A percentile compares a stretch with the other conserved stretches of the same genome.
Conservation (phyloP, 2,888 invertebrate genomes). For the Phalangium opilio region DNA sequence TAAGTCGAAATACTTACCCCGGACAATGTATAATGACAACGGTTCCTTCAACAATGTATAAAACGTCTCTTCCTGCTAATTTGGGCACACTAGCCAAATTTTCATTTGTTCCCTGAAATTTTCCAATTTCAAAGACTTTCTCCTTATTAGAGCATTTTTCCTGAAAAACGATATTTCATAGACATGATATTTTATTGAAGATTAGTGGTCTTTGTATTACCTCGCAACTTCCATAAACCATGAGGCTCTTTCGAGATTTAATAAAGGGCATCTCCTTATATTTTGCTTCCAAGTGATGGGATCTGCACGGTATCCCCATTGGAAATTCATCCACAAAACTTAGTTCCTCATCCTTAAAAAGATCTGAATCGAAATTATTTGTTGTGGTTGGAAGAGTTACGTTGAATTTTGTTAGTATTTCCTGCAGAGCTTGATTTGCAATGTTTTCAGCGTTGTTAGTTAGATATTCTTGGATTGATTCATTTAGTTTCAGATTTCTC, state of each 20-base stretch:
- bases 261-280: conserved; percentile 33
- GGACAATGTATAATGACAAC: conserved; percentile 26
- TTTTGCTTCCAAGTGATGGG: conserved; percentile 36
- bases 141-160: too few species aligned
- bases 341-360: conserved; percentile 4
- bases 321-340: conserved; percentile 8
- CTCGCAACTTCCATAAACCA: conserved; percentile 41
- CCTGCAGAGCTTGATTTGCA: too few species aligned
- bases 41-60: conserved; percentile 23
- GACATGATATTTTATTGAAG: too few species aligned
- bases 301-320: conserved; percentile 43
- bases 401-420: not conserved
- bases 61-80: conserved; percentile 23
- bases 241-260: conserved; percentile 37
- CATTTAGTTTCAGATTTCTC: too few species aligned
- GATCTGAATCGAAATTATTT: too few species aligned
- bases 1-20: conserved; percentile 9
- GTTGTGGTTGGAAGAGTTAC: not conserved
- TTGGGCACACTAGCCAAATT: conserved; percentile 21
- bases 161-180: too few species aligned
- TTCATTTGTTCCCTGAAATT: too few species aligned
- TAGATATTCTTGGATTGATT: too few species aligned
- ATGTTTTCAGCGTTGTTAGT: too few species aligned
- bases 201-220: conserved; percentile 23
- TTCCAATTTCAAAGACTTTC: too few species aligned